Conservation (phyloP, 2,888 invertebrate genomes). For the Copidosoma aretas region DNA sequence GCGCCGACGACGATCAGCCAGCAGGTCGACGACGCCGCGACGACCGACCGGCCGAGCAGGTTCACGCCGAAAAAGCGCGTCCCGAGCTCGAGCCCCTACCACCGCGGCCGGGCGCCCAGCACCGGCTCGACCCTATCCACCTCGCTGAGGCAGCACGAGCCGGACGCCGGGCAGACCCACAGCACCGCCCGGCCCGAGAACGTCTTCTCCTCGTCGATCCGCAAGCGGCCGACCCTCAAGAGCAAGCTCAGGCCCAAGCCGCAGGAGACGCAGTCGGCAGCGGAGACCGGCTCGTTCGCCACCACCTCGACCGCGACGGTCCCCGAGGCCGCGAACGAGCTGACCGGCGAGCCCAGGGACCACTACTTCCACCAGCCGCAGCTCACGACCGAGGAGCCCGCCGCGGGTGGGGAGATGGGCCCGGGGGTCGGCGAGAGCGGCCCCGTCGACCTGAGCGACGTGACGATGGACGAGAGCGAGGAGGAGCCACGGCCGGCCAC, state of each 20-base stretch:
- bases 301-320: constrained; percentile 54
- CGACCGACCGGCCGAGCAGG: constrained; percentile 50
- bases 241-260: constrained; percentile 50
- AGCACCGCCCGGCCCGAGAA: constrained; percentile 53
- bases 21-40: constrained; percentile 37
- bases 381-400: not conserved
- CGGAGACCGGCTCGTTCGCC: constrained; percentile 56
- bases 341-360: constrained; percentile 17
- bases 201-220: constrained; percentile 51
- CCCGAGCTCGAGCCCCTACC: constrained; percentile 47
- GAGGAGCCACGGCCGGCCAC: constrained; percentile 15
- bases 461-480: constrained; percentile 41
- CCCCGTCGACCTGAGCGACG: constrained; percentile 35
- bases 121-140: constrained; percentile 25
- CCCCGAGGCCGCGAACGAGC: constrained; percentile 43
- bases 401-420: not conserved
- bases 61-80: constrained; percentile 54
- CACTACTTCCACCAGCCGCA: not conserved
- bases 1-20: constrained; percentile 48
- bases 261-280: constrained; percentile 60
- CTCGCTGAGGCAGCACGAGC: constrained; percentile 26
- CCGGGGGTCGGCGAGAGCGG: not conserved
- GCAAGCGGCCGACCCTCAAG: constrained; percentile 52
- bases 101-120: constrained; percentile 52
- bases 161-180: constrained; percentile 35